phyloP scores from a whole-genome alignment of 23 tunicate genomes.

The Diplosoma virens region DNA sequence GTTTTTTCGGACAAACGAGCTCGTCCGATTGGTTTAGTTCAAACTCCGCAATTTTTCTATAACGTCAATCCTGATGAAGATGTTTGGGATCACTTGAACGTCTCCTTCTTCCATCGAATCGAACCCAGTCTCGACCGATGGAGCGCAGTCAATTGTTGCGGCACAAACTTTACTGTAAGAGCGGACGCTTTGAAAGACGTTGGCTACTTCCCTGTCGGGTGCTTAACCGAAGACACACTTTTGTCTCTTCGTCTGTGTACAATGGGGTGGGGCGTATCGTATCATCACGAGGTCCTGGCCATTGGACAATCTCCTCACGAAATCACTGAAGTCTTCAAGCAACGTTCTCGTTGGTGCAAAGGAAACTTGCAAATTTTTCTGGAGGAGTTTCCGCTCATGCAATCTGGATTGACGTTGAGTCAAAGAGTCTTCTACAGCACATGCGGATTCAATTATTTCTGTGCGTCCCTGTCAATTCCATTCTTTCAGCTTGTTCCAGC shows the following conservation, averaged over 20 bases:
- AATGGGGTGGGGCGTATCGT: constrained; percentile 99
- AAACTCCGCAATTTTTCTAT: constrained; percentile 99
- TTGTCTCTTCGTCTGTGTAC: constrained; percentile 93
- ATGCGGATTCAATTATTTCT: constrained; percentile 93
- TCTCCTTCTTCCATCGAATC: constrained; percentile 97
- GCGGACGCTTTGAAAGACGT: constrained; percentile 97
- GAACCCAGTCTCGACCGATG: constrained; percentile 96
- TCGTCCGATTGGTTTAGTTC: constrained; percentile 90
- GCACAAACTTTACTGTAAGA: constrained; percentile 92
- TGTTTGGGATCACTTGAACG: constrained; percentile 99
- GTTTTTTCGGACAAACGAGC: constrained; percentile 93
- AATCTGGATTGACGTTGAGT: constrained; percentile 84
- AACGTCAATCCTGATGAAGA: constrained; percentile 98
- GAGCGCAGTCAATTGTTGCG: constrained; percentile 99
- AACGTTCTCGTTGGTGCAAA: constrained; percentile 97
- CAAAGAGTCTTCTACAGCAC: constrained; percentile 95
- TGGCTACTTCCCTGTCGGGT: constrained; percentile 98
- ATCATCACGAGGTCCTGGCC: constrained; percentile 97
- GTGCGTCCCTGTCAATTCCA: constrained; percentile 93
- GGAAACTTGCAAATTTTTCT: constrained; percentile 98
- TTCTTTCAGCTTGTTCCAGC: constrained; percentile 98
- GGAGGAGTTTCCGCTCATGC: constrained; percentile 98
- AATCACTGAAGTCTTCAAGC: constrained; percentile 94
- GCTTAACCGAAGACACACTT: constrained; percentile 95
- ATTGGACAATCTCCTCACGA: constrained; percentile 99